These are phyloP conservation scores for Brotula barbata DNA, from an alignment of 2,797 vertebrate species.

Conservation along the genomic window DNA sequence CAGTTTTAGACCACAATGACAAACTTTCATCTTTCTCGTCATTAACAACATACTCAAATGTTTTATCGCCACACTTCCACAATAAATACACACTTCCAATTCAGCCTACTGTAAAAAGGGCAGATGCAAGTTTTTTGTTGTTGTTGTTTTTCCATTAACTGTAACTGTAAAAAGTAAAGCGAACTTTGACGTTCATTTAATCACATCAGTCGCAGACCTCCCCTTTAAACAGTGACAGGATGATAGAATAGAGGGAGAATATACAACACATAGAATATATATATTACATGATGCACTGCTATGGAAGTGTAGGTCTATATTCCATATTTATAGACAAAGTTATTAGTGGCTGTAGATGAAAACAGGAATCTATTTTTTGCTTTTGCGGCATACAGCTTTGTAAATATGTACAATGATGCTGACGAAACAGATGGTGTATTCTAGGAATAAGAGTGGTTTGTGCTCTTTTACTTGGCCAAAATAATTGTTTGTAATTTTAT, in stretches of 20 bases:
- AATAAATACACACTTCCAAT: slow-evolving; percentile 23
- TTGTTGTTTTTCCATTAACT: slow-evolving; percentile 55
- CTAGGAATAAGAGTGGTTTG: slow-evolving; percentile 4
- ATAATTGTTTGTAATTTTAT: slow-evolving; percentile 54
- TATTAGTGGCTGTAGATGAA: slow-evolving; percentile 29
- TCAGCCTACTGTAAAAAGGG: slow-evolving; percentile 66
- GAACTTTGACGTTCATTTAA: slow-evolving; percentile 68
- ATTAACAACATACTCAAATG: neutral
- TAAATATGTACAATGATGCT: slow-evolving; percentile 81
- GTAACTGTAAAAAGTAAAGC: slow-evolving; percentile 51
- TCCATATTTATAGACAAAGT: slow-evolving; percentile 46
- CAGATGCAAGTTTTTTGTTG: too few species aligned
- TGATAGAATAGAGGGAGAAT: slow-evolving; percentile 60
- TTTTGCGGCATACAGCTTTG: slow-evolving; percentile 65
- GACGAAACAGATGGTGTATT: slow-evolving; percentile 14
- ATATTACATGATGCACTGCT: slow-evolving; percentile 22
- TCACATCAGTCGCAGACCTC: slow-evolving; percentile 60
- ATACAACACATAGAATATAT: slow-evolving; percentile 30
- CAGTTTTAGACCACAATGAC: slow-evolving; percentile 68
- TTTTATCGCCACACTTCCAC: slow-evolving; percentile 24
- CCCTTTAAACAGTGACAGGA: slow-evolving; percentile 67
- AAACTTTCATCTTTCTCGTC: slow-evolving; percentile 29
- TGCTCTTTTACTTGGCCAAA: slow-evolving; percentile 46
- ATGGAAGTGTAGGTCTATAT: slow-evolving; percentile 24
- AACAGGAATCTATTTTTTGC: slow-evolving; percentile 23